A percentile compares a stretch with the other conserved stretches of the same genome.
Evolutionary conservation across 2,113 vertebrate genomes (phyloP).

Genomic region (Toxotes chatareus): DNA sequence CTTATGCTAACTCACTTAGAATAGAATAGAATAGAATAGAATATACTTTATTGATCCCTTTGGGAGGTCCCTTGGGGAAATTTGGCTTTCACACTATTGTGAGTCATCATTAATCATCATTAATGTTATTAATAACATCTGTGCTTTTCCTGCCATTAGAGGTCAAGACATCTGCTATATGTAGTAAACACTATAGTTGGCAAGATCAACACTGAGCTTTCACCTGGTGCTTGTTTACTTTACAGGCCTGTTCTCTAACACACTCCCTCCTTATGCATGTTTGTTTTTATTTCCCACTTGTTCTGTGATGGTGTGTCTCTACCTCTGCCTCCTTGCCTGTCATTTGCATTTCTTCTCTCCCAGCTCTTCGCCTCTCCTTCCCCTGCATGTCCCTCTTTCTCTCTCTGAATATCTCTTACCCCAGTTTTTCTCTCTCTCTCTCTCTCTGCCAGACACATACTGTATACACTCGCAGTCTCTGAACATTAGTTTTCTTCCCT

Average conservation of each 20-base stretch:
- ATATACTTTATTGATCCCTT: no score
- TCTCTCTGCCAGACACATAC: conserved; percentile 28
- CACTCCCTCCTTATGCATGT: neutral
- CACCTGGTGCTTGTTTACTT: neutral
- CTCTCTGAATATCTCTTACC: neutral
- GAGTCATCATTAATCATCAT: no score
- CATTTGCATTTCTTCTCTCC: conserved; percentile 39
- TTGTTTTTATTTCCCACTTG: conserved; percentile 20
- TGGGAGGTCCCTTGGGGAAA: no score
- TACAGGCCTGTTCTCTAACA: neutral
- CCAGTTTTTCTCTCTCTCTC: neutral
- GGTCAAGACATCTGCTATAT: no score
- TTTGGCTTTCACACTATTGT: no score
- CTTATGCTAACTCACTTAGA: no score
- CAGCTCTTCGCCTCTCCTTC: conserved; percentile 1
- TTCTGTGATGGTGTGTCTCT: neutral
- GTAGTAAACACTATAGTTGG: no score
- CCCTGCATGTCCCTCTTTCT: neutral
- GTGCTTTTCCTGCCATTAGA: no score
- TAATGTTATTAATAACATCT: no score
- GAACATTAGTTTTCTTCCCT: conserved; percentile 40
- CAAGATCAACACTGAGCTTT: neutral
- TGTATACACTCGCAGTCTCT: conserved; percentile 45
- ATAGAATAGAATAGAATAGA: no score
- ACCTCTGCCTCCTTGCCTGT: conserved; percentile 29